Evolutionary conservation across 2,113 vertebrate species (phyloP).

Genomic region (Etheostoma spectabile): DNA sequence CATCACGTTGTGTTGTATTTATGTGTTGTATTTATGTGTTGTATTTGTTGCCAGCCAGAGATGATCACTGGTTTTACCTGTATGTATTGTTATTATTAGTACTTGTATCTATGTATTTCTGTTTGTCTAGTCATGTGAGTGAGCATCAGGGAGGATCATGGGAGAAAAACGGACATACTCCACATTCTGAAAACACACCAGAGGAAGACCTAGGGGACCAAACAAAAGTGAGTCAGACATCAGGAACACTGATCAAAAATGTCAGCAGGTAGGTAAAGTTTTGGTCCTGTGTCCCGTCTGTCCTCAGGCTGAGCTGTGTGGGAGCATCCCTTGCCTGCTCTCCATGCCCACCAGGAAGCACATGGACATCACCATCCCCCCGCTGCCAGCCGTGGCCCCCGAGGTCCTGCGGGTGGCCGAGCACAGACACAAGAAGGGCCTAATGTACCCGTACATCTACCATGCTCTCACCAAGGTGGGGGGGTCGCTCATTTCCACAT

Average conservation of each 20-base stretch:
- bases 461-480: conserved; percentile 94
- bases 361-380: conserved; percentile 97
- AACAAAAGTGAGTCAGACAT: conserved; percentile 86
- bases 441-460: conserved; percentile 98
- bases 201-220: conserved; percentile 89
- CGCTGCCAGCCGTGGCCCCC: conserved; percentile 91
- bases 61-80: neutral
- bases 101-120: neutral
- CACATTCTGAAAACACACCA: conserved; percentile 82
- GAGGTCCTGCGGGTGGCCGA: conserved; percentile 96
- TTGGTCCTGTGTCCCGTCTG: neutral
- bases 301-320: conserved; percentile 87
- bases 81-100: no score
- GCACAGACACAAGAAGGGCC: conserved; percentile 95
- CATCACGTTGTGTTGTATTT: neutral
- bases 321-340: conserved; percentile 92
- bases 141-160: conserved; percentile 88
- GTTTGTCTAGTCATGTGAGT: conserved; percentile 86
- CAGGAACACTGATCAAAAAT: neutral
- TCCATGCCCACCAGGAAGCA: conserved; percentile 98
- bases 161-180: conserved; percentile 88
- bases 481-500: neutral
- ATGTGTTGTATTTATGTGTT: neutral
- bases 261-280: neutral
- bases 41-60: neutral